phyloP scores from a whole-genome alignment of 2,888 invertebrate species.

The Empis livida region DNA sequence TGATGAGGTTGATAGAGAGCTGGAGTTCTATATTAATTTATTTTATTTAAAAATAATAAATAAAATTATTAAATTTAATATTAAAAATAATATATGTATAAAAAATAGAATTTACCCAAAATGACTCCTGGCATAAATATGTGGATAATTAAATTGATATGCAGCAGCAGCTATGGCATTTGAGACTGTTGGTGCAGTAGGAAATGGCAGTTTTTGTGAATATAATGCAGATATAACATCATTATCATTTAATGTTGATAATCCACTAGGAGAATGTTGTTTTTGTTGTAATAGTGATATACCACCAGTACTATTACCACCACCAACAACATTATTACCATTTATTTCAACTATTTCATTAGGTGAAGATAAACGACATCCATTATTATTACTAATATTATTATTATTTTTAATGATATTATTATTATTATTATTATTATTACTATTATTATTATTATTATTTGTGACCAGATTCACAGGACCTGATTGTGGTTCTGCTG shows the following conservation, averaged over 20 bases:
- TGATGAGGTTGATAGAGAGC: slow-evolving; percentile 16
- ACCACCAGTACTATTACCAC: not conserved
- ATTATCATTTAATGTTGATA: slow-evolving; percentile 5
- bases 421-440: slow-evolving; percentile 4
- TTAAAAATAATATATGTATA: slow-evolving; percentile 3
- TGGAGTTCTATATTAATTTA: slow-evolving; percentile 12
- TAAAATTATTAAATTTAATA: slow-evolving; percentile 2
- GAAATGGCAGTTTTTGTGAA: slow-evolving; percentile 16
- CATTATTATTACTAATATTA: slow-evolving; percentile 3
- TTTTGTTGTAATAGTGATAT: not conserved
- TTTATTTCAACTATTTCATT: not conserved
- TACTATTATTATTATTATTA: slow-evolving; percentile 13
- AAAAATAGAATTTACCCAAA: not conserved
- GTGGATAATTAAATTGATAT: slow-evolving; percentile 21
- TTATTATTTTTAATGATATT: slow-evolving; percentile 1
- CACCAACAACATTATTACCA: not conserved
- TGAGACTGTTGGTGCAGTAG: slow-evolving; percentile 12
- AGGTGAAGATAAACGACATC: not conserved
- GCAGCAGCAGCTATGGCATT: slow-evolving; percentile 17
- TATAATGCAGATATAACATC: slow-evolving; percentile 12
- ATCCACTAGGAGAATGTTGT: slow-evolving; percentile 1
- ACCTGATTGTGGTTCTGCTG: slow-evolving; percentile 17
- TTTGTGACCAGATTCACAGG: slow-evolving; percentile 24
- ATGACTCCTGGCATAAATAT: slow-evolving; percentile 17
- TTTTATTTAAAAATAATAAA: slow-evolving; percentile 7